Conservation (phyloP, 2,113 vertebrate species). For the Ceyx cyanopectus region DNA sequence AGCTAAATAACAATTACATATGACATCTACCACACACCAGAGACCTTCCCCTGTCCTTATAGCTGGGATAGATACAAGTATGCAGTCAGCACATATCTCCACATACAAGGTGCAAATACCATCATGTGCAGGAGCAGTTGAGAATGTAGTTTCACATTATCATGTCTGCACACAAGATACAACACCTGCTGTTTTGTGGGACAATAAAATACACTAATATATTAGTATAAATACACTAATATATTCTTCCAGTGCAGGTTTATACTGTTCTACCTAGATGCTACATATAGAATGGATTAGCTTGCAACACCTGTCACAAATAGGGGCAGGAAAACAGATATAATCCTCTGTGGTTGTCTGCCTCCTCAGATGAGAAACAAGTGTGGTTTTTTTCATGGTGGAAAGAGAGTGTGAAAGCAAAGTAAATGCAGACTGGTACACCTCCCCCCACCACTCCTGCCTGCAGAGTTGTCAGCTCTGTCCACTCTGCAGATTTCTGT, state of each 20-base stretch:
- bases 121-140: neutral
- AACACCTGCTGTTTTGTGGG: slow-evolving; percentile 30
- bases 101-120: neutral
- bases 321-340: neutral
- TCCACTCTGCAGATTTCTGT: neutral
- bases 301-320: neutral
- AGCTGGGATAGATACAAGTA: neutral
- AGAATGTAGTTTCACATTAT: neutral
- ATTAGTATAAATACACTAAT: neutral
- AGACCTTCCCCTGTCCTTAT: neutral
- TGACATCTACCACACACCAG: neutral
- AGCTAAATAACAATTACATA: neutral
- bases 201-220: neutral
- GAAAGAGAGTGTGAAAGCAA: neutral
- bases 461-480: neutral
- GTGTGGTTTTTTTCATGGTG: neutral
- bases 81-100: neutral
- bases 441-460: neutral
- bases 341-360: neutral
- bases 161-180: neutral
- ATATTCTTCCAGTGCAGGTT: neutral
- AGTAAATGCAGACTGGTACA: neutral
- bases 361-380: neutral
- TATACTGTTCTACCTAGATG: neutral
- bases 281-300: neutral